Conservation (phyloP, 2,113 vertebrate species). For the Cinclus mexicanus region DNA sequence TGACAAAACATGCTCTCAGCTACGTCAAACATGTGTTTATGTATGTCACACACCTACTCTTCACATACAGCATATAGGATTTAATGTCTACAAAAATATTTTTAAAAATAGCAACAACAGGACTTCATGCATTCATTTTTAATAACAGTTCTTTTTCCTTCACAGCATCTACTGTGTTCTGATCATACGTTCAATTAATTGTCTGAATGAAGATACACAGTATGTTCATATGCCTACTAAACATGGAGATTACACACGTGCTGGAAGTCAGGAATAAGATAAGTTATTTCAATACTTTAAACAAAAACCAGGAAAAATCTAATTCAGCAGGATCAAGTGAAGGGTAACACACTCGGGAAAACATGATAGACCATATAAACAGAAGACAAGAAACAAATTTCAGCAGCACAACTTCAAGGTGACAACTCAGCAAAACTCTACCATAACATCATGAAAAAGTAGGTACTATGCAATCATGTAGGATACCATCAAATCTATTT, state of each 20-base stretch:
- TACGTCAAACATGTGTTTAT: neutral
- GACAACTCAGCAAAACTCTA: neutral
- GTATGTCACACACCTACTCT: neutral
- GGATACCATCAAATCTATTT: neutral
- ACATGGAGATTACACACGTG: neutral
- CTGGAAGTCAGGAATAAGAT: neutral
- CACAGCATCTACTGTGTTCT: neutral
- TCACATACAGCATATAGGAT: accelerated
- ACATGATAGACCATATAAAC: accelerated
- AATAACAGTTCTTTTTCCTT: neutral
- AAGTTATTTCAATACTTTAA: neutral
- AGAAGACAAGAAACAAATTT: neutral
- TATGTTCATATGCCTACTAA: neutral
- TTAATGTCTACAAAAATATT: neutral
- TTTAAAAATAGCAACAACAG: neutral
- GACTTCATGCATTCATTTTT: neutral
- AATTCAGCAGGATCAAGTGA: neutral
- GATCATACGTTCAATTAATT: neutral
- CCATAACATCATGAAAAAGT: neutral
- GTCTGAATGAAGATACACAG: neutral
- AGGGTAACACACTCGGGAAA: neutral
- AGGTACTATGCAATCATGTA: neutral
- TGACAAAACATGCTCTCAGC: neutral
- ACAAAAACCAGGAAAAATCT: neutral
- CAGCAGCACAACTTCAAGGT: neutral